Evolutionary conservation across 1,140 invertebrate species (phyloP).

Genomic region (Drosophila tropicalis): DNA sequence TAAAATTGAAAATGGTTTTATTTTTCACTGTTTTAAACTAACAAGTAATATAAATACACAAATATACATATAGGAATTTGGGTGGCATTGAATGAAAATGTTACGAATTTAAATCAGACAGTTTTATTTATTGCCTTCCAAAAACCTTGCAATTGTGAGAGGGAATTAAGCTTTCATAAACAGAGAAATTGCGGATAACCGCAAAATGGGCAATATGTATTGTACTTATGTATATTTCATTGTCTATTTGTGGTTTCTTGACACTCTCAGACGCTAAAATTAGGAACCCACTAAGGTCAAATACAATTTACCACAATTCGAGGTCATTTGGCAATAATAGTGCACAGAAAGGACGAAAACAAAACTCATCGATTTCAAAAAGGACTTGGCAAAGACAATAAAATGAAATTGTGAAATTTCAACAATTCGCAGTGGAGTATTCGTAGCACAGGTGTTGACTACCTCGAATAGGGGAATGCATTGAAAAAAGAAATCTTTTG

Average conservation of each 20-base stretch:
- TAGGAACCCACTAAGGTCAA: constrained; percentile 7
- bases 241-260: neutral
- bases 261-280: neutral
- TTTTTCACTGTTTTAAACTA: neutral
- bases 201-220: neutral
- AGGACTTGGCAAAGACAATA: neutral
- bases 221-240: no score
- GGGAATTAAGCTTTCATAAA: neutral
- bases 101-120: neutral
- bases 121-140: neutral
- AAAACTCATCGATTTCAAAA: neutral
- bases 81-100: neutral
- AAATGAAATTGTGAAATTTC: neutral
- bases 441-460: no score
- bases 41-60: no score
- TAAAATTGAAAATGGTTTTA: neutral
- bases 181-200: neutral
- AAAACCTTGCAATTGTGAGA: neutral
- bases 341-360: neutral
- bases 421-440: no score
- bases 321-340: neutral
- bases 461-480: no score
- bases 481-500: neutral
- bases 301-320: neutral
- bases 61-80: no score